Evolutionary conservation across 2,113 vertebrate species (phyloP).

Genomic region (Xiphorhynchus elegans): DNA sequence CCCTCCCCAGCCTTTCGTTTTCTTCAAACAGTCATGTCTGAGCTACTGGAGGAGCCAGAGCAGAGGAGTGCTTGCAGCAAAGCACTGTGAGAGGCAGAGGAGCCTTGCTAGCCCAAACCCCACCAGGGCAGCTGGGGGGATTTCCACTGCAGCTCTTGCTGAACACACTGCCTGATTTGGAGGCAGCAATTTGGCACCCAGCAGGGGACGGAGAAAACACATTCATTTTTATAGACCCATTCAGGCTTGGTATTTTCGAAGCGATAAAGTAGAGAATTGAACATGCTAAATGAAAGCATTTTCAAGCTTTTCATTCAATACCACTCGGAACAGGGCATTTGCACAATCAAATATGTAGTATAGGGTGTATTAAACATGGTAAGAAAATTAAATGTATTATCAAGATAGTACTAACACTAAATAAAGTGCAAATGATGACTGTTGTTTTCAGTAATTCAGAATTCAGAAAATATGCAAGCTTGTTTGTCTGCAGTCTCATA

Average conservation of each 20-base stretch:
- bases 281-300: background rate
- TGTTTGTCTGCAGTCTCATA: background rate
- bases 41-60: background rate
- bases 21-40: background rate
- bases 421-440: background rate
- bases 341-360: background rate
- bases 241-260: background rate
- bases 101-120: background rate
- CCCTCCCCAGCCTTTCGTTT: background rate
- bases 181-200: background rate
- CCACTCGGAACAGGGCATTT: background rate
- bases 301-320: background rate
- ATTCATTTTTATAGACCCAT: background rate
- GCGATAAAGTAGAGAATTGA: background rate
- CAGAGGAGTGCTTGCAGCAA: fast-evolving
- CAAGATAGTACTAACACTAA: background rate
- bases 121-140: background rate
- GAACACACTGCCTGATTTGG: fast-evolving
- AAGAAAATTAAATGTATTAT: background rate
- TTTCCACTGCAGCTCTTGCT: background rate
- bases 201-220: background rate
- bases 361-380: background rate
- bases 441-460: background rate
- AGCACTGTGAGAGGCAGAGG: background rate
- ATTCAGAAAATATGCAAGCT: background rate